A percentile compares a stretch with the other conserved stretches of the same genome.
phyloP scores from a whole-genome alignment of 1,140 invertebrate genomes.

The Cherax quadricarinatus region DNA sequence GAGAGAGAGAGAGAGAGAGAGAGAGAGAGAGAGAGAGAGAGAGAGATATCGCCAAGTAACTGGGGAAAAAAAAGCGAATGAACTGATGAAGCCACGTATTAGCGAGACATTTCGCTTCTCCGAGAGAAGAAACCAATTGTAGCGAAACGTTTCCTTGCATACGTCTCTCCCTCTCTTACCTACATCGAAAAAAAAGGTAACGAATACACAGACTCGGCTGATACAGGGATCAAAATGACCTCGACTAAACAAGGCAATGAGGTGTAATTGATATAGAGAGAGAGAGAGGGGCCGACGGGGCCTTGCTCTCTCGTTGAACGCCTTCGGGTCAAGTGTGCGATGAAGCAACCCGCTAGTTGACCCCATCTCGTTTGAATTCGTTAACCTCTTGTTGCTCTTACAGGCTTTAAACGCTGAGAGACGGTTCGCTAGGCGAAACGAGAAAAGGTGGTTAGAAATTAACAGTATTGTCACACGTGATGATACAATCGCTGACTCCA shows the following conservation, averaged over 20 bases:
- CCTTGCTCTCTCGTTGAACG: constrained; percentile 8
- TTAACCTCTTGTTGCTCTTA: neutral
- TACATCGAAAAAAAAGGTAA: too few relatives aligned
- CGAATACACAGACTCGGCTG: neutral
- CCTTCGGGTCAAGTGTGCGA: constrained; percentile 15
- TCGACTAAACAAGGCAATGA: constrained; percentile 34
- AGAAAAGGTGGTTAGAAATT: too few relatives aligned
- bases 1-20: neutral
- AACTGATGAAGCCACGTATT: too few relatives aligned
- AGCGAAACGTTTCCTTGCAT: too few relatives aligned
- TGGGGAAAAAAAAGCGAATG: too few relatives aligned
- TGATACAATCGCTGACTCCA: too few relatives aligned
- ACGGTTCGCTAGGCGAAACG: too few relatives aligned
- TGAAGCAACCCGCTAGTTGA: neutral
- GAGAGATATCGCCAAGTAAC: too few relatives aligned
- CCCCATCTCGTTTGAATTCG: neutral
- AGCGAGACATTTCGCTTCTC: neutral
- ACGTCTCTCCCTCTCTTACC: too few relatives aligned
- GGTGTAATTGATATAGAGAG: constrained; percentile 14
- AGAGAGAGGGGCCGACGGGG: constrained; percentile 15
- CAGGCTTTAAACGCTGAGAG: neutral
- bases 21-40: neutral
- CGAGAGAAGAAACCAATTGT: too few relatives aligned
- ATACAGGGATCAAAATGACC: constrained; percentile 18
- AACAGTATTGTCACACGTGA: too few relatives aligned